Evolutionary conservation across 2,113 vertebrate species (phyloP).

Genomic region (Tupaia chinensis): DNA sequence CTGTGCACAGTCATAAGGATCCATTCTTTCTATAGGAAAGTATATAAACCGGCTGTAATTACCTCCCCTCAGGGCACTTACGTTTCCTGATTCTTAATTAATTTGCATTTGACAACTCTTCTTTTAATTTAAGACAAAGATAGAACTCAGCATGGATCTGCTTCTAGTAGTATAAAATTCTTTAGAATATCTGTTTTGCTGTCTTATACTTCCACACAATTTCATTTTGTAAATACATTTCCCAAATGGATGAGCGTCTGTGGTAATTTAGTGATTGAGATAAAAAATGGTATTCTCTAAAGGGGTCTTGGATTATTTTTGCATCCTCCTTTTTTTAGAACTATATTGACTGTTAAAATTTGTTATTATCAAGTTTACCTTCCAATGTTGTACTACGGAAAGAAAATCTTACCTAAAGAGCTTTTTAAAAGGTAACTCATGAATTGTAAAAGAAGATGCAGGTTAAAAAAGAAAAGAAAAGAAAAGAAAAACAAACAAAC

Average conservation of each 20-base stretch:
- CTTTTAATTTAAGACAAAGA: slow-evolving; percentile 11
- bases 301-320: slow-evolving; percentile 25
- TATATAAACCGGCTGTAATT: slow-evolving; percentile 27
- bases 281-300: slow-evolving; percentile 9
- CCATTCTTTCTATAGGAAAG: neutral
- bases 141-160: neutral
- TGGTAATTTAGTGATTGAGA: slow-evolving; percentile 52
- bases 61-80: neutral
- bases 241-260: slow-evolving; percentile 10
- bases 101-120: neutral
- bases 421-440: neutral
- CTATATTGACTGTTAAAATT: slow-evolving; percentile 28
- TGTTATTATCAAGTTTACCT: slow-evolving; percentile 43
- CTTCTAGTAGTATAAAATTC: neutral
- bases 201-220: slow-evolving; percentile 20
- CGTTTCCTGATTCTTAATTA: slow-evolving; percentile 37
- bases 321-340: slow-evolving; percentile 57
- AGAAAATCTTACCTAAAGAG: slow-evolving; percentile 49
- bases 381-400: neutral
- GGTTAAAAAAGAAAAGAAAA: neutral
- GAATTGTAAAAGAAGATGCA: neutral
- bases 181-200: slow-evolving; percentile 17
- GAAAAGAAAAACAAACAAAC: neutral
- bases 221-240: slow-evolving; percentile 62
- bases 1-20: neutral